Percentiles rank a stretch among this genome's conserved stretches.
Evolutionary conservation across 2,888 invertebrate species (phyloP).

Genomic region (Caenorhabditis panamensis): DNA sequence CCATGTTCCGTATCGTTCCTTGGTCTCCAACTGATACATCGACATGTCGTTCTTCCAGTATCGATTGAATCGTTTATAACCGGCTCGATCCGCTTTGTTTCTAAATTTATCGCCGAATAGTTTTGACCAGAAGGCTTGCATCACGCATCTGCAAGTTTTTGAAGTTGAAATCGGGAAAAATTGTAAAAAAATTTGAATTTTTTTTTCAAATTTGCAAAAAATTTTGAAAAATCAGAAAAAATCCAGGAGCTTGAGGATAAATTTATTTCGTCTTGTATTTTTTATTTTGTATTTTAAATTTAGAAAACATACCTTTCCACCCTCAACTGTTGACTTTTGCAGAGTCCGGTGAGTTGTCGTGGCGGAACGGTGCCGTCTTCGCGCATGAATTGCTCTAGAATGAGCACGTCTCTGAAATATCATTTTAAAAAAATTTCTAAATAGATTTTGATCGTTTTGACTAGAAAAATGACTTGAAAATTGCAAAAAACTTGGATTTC

Average conservation of each 20-base stretch:
- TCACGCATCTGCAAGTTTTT: slow-evolving; percentile 77
- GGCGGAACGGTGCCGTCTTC: slow-evolving; percentile 81
- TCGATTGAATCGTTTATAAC: slow-evolving; percentile 79
- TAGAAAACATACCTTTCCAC: slow-evolving; percentile 74
- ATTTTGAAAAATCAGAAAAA: no score
- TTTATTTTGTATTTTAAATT: no score
- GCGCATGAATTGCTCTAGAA: slow-evolving; percentile 82
- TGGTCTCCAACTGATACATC: slow-evolving; percentile 76
- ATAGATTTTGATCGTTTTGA: no score
- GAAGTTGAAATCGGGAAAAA: no score
- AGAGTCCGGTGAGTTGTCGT: slow-evolving; percentile 80
- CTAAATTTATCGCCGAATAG: slow-evolving; percentile 82
- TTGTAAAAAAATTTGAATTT: no score
- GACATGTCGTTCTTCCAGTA: slow-evolving; percentile 79
- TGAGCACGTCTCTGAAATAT: slow-evolving; percentile 80
- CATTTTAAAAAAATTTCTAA: no score
- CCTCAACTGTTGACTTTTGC: slow-evolving; percentile 77
- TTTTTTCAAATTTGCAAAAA: no score
- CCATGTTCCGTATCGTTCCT: slow-evolving; percentile 76
- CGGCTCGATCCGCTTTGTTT: slow-evolving; percentile 76
- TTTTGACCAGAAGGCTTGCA: slow-evolving; percentile 81
- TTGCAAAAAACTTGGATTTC: no score
- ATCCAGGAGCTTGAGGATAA: no score
- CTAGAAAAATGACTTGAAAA: background rate
- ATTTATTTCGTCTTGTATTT: no score